phyloP scores from a whole-genome alignment of 92 coral and sea anemone genomes.

The Scolanthus callimorphus region DNA sequence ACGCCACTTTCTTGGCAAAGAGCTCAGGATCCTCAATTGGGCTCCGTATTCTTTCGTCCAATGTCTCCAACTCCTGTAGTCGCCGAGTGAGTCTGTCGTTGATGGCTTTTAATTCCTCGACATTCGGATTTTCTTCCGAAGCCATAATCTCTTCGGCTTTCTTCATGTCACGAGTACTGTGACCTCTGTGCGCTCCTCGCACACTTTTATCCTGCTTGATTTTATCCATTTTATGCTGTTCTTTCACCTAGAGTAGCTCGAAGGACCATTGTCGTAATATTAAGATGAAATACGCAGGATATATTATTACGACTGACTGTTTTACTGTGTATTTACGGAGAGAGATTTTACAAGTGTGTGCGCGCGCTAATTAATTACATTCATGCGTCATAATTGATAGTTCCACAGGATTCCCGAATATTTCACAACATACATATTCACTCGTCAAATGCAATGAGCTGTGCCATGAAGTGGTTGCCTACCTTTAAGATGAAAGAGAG shows the following conservation, averaged over 20 bases:
- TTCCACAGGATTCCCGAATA: background rate
- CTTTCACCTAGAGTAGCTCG: slow-evolving; percentile 14
- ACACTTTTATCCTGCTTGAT: slow-evolving; percentile 1
- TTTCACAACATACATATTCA: background rate
- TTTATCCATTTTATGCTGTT: slow-evolving; percentile 14
- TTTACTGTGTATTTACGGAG: background rate
- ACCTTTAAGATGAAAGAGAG: no score
- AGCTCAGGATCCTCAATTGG: background rate
- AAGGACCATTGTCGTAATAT: slow-evolving; percentile 16
- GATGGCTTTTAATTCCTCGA: background rate
- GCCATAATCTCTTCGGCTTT: slow-evolving; percentile 11
- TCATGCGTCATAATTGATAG: background rate
- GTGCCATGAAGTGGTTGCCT: no score
- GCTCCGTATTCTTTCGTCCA: slow-evolving; percentile 12
- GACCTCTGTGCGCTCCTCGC: slow-evolving; percentile 12
- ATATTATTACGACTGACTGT: background rate
- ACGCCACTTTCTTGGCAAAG: background rate
- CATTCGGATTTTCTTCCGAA: slow-evolving; percentile 7
- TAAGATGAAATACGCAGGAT: background rate
- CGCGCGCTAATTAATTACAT: background rate
- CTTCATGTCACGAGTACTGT: slow-evolving; percentile 14
- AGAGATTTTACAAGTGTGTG: background rate
- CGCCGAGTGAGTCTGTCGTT: slow-evolving; percentile 13
- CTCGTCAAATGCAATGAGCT: no score
- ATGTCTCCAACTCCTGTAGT: slow-evolving; percentile 12